Evolutionary conservation across 2,888 invertebrate species (phyloP).

Genomic region (Eristalis tenax): DNA sequence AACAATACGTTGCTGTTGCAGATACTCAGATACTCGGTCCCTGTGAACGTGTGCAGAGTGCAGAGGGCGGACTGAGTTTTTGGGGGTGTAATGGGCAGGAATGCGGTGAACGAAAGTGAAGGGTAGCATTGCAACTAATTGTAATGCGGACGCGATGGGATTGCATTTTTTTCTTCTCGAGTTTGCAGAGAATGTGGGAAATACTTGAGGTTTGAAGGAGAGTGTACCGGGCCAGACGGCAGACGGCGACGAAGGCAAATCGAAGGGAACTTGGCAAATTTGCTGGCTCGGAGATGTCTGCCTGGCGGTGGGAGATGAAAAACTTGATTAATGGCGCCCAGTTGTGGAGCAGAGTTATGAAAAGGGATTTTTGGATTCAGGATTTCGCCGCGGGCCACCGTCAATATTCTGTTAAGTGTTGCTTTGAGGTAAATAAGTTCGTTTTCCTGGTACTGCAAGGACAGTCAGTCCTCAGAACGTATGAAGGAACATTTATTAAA

Average conservation of each 20-base stretch:
- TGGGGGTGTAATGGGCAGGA: neutral
- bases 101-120: neutral
- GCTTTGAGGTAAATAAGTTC: no score
- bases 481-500: no score
- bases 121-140: conserved; percentile 49
- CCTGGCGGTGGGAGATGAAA: no score
- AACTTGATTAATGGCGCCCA: no score
- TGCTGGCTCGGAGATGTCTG: no score
- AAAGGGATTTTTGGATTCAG: no score
- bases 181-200: neutral
- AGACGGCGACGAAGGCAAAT: neutral
- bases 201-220: neutral
- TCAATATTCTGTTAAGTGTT: no score
- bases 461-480: no score
- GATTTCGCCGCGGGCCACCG: no score
- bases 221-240: neutral
- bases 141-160: conserved; percentile 51
- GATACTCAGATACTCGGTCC: neutral
- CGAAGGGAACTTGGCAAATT: neutral
- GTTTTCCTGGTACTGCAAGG: no score
- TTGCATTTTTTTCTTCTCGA: conserved; percentile 5
- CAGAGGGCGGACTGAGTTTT: neutral
- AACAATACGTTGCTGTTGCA: conserved; percentile 47
- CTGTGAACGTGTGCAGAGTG: neutral
- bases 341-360: no score